phyloP scores from a whole-genome alignment of 2,797 vertebrate species.

The Pipistrellus kuhlii region DNA sequence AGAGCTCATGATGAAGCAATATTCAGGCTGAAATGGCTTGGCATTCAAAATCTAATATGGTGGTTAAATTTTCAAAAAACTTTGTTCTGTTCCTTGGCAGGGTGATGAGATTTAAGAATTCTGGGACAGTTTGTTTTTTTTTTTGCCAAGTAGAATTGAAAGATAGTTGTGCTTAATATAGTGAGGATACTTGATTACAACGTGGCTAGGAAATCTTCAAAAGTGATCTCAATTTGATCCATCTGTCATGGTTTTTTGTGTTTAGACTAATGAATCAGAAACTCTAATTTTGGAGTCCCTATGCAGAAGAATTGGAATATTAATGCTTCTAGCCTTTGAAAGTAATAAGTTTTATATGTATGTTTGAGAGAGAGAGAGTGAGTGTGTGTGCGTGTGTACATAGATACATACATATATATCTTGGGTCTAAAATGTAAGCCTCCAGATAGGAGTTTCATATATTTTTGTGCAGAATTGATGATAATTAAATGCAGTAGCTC shows the following conservation, averaged over 20 bases:
- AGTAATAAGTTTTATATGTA: background rate
- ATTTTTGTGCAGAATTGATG: constrained; percentile 57
- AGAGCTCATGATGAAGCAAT: background rate
- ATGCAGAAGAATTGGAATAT: constrained; percentile 30
- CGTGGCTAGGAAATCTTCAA: constrained; percentile 4
- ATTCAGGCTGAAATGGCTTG: background rate
- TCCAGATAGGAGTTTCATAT: constrained; percentile 35
- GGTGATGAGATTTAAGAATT: constrained; percentile 16
- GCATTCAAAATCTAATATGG: constrained; percentile 24
- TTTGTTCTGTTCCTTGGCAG: constrained; percentile 33
- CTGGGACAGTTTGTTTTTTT: background rate
- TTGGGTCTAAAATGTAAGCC: constrained; percentile 9
- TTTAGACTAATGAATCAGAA: constrained; percentile 54
- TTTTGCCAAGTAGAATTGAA: constrained; percentile 29
- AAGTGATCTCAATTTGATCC: background rate
- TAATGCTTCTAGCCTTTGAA: background rate
- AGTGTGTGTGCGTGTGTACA: rapidly evolving
- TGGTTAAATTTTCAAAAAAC: background rate
- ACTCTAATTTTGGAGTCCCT: constrained; percentile 1
- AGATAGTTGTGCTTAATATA: constrained; percentile 8
- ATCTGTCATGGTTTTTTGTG: constrained; percentile 33
- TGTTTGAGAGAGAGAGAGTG: background rate
- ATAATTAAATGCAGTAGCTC: constrained; percentile 60
- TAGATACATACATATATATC: background rate
- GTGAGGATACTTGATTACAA: background rate